Evolutionary conservation across 2,113 vertebrate species (phyloP), one percentile per base, ranked within the genome.

Genomic region (Desmodus rotundus): DNA sequence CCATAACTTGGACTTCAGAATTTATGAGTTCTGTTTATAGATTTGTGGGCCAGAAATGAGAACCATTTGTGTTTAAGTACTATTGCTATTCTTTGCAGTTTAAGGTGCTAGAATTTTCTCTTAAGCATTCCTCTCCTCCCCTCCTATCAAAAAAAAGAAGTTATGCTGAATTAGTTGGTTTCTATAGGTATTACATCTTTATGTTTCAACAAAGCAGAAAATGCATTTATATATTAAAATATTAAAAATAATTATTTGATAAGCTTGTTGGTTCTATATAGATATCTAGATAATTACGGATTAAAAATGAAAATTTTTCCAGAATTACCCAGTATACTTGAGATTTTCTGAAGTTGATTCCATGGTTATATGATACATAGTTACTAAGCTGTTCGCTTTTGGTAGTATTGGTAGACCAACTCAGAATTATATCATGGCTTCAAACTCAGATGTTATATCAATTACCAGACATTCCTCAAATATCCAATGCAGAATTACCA

Each of bases 11-110:
- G 17, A 87, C 93, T 92, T 38, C 9, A 54, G 68, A 92, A 92
- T 95, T 78, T 92, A 54, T 52, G 56, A 97, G 50, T 95, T 96
- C 91, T 95, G 41, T 84, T 96, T 96, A 94, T 70, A 95, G 56
- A 61, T 89, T 45, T 68, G 77, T 92, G 38, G 94, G 67, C 89
- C 68, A 91, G 67, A 96, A 87, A 81, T 80, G 43, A 89, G 65
- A 89, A 78, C n/a, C 52, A 65, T 28, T 95, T 88, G 47, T 88
- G 33, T 91, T 94, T 91, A 95, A 95, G 76, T 89, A 84, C 26
- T 36, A 0, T 86, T 95, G 67, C 54, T 81, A 45, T 88, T 91
- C 78, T 83, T 28, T 94, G 31, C 56, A 68, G 50, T 67, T 93
- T 65, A 92, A 68, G 47, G 3, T 81, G 91, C 47, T 81, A 36